phyloP scores from a whole-genome alignment of 2,797 vertebrate species.

The Kryptopterus vitreolus region DNA sequence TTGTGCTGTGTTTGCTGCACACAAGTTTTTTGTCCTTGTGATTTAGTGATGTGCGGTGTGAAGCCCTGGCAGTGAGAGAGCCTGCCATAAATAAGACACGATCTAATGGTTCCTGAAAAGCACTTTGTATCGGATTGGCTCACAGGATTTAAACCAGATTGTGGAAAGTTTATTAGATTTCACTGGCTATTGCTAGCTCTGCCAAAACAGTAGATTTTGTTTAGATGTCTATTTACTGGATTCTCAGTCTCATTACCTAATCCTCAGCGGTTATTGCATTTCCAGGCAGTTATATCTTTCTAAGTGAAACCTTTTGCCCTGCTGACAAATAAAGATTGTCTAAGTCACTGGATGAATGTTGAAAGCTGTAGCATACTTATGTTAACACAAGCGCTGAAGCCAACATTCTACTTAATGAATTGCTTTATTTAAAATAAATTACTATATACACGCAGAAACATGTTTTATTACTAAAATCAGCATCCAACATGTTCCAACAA shows the following conservation, averaged over 20 bases:
- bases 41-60: background rate
- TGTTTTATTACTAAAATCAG: background rate
- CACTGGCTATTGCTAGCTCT: background rate
- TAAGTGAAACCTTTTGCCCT: conserved; percentile 9
- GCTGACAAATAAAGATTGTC: background rate
- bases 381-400: background rate
- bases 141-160: background rate
- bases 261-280: background rate
- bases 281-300: background rate
- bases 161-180: background rate
- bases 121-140: background rate
- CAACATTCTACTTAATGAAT: background rate
- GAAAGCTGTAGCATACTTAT: background rate
- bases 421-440: background rate
- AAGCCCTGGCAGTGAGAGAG: background rate
- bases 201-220: background rate
- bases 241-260: background rate
- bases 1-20: background rate
- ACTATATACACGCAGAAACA: background rate
- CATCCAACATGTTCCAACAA: too few species aligned
- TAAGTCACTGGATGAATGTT: background rate
- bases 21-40: conserved; percentile 1
- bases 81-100: conserved; percentile 1
- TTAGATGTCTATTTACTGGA: background rate
- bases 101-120: conserved; percentile 9